Evolutionary conservation across 2,113 vertebrate species (phyloP), one percentile per base, ranked within the genome.

Genomic region (Xenopus laevis): DNA sequence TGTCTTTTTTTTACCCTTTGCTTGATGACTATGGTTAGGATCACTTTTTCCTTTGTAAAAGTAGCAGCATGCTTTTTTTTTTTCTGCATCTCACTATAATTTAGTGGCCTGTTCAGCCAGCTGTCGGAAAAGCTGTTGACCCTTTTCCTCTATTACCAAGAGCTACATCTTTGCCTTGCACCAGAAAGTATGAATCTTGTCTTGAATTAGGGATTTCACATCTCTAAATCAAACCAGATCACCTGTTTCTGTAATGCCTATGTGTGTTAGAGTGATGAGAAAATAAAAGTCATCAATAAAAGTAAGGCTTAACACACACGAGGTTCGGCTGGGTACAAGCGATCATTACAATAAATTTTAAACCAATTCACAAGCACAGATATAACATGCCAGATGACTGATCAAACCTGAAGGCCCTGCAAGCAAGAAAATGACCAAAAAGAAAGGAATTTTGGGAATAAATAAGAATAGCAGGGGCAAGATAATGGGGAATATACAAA

Each of bases 321-420:
- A 71, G 40, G 58, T 62, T 71, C 50, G 17, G 33, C 47, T 71
- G 58, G 61, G 69, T 21, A 13, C 3, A 50, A 62, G 20, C 58
- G 61, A 62, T 71, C 44, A 71, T 71, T 71, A 71, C 58, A 47
- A 71, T 50, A 47, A 20, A 71, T 62, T 62, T 18, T 62, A 50
- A 61, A 50, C 21, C 15, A 13, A 71, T 62, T 50, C 58, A 30
- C 11, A 71, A 52, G 58, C 21, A 71, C 58, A 61, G 40, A 71
- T 50, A 71, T 62, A 27, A 50, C 44, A 71, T 50, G 59, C 13
- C 16, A 27, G 61, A 50, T 71, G 65, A 67, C 23, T 23, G 58
- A 62, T 62, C 20, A 62, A 20, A 71, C 45, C 21, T 30, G 69
- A 71, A 71, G 59, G 58, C 17, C 20, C 45, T 17, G 10, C 4